Conservation (phyloP, 2,888 invertebrate species). For the Keiferia lycopersicella region DNA sequence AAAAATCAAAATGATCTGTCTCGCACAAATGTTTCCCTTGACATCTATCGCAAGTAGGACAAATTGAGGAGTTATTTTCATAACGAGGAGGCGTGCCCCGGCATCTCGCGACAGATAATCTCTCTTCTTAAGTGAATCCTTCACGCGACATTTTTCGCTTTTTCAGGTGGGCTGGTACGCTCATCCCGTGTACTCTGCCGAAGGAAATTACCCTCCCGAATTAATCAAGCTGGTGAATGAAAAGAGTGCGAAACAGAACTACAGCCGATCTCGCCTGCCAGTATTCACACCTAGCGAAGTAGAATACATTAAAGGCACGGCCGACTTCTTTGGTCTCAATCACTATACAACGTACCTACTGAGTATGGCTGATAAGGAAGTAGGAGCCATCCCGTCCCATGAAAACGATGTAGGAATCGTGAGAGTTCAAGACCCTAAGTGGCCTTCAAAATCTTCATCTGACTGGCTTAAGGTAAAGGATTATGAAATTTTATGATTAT, state of each 20-base stretch:
- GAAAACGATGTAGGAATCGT: slow-evolving; percentile 83
- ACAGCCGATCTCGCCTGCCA: slow-evolving; percentile 79
- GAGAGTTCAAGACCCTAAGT: slow-evolving; percentile 78
- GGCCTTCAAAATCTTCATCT: slow-evolving; percentile 82
- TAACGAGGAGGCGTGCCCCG: slow-evolving; percentile 21
- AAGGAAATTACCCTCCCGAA: slow-evolving; percentile 81
- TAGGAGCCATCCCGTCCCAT: slow-evolving; percentile 78
- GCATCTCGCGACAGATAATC: slow-evolving; percentile 17
- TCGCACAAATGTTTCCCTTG: slow-evolving; percentile 38
- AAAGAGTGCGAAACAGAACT: slow-evolving; percentile 78
- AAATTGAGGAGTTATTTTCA: slow-evolving; percentile 24
- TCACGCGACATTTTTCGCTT: slow-evolving; percentile 16
- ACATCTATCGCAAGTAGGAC: slow-evolving; percentile 40
- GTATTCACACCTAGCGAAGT: slow-evolving; percentile 77
- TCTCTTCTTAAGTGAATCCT: background rate
- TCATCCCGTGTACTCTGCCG: slow-evolving; percentile 75
- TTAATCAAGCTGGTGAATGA: slow-evolving; percentile 77
- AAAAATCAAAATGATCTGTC: slow-evolving; percentile 19
- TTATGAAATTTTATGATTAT: background rate
- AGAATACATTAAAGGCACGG: slow-evolving; percentile 66
- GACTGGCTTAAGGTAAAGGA: slow-evolving; percentile 82
- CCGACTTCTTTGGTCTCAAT: slow-evolving; percentile 76
- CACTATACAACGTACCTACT: slow-evolving; percentile 76
- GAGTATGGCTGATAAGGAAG: slow-evolving; percentile 66
- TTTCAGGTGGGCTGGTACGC: slow-evolving; percentile 79